These are phyloP conservation scores for Planiliza haematocheilus DNA, from an alignment of 2,113 vertebrate genomes.

Conservation along the genomic window DNA sequence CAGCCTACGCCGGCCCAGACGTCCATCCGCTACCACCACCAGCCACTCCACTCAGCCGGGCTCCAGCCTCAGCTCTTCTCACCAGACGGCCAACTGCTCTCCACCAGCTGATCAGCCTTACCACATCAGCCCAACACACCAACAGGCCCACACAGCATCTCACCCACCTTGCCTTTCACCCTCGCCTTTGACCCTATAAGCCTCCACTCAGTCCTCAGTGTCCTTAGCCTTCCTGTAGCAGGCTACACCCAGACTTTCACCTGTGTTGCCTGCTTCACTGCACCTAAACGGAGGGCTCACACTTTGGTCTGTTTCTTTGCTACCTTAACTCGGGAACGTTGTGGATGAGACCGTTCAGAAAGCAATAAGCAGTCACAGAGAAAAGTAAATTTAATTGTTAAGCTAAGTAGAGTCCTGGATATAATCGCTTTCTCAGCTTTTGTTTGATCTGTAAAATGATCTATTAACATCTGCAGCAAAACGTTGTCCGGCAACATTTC, in stretches of 20 bases:
- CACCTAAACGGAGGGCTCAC: conserved; percentile 60
- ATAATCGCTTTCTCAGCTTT: conserved; percentile 36
- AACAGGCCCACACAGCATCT: conserved; percentile 64
- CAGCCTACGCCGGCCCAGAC: conserved; percentile 57
- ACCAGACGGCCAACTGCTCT: conserved; percentile 50
- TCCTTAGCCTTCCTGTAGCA: conserved; percentile 63
- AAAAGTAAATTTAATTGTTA: conserved; percentile 19
- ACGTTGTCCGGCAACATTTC: conserved; percentile 69
- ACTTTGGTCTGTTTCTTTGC: conserved; percentile 19
- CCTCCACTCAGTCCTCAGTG: conserved; percentile 73
- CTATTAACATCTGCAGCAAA: conserved; percentile 47
- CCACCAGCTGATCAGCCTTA: conserved; percentile 67
- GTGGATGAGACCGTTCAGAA: conserved; percentile 20
- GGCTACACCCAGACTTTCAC: conserved; percentile 67
- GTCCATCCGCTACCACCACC: conserved; percentile 56
- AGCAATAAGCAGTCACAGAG: conserved; percentile 53
- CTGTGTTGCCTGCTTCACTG: conserved; percentile 74
- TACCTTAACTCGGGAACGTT: conserved; percentile 40
- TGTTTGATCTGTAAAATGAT: conserved; percentile 51
- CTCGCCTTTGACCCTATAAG: conserved; percentile 66
- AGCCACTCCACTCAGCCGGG: conserved; percentile 54
- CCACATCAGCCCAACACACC: conserved; percentile 59
- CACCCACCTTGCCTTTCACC: conserved; percentile 76
- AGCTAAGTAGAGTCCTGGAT: conserved; percentile 48
- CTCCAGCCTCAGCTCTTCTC: conserved; percentile 50